These are phyloP conservation scores for Acanthaster planci DNA, from an alignment of 35 echinoderm and acorn worm species.

Conservation along the genomic window DNA sequence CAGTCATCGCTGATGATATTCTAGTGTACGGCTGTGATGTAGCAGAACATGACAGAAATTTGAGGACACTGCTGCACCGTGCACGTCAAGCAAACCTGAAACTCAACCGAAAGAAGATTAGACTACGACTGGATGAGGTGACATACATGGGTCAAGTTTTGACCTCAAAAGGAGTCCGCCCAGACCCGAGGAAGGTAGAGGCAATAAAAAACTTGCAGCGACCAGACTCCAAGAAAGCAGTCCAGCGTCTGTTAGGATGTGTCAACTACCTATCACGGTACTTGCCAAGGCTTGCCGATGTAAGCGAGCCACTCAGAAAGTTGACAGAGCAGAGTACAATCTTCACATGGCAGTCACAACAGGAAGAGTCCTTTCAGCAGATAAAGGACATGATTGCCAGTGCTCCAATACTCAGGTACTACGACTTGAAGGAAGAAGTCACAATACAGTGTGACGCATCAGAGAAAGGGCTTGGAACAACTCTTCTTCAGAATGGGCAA, in stretches of 20 bases:
- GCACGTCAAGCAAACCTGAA: slow-evolving; percentile 53
- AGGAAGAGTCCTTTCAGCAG: slow-evolving; percentile 26
- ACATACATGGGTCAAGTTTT: slow-evolving; percentile 54
- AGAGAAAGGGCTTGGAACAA: slow-evolving; percentile 45
- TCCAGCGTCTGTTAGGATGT: slow-evolving; percentile 54
- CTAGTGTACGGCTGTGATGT: slow-evolving; percentile 38
- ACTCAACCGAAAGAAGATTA: slow-evolving; percentile 62
- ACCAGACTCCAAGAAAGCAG: slow-evolving; percentile 36
- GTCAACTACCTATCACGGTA: slow-evolving; percentile 60
- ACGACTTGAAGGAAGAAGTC: slow-evolving; percentile 27
- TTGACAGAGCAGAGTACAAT: slow-evolving; percentile 43
- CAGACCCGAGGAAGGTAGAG: slow-evolving; percentile 61
- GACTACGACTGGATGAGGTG: slow-evolving; percentile 37
- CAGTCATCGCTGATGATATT: slow-evolving; percentile 65
- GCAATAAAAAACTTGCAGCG: slow-evolving; percentile 45
- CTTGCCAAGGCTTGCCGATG: slow-evolving; percentile 32
- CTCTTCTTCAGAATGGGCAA: slow-evolving; percentile 51
- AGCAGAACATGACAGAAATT: slow-evolving; percentile 42
- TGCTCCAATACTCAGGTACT: slow-evolving; percentile 51
- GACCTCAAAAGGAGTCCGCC: slow-evolving; percentile 31
- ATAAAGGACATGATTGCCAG: slow-evolving; percentile 35
- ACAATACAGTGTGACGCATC: slow-evolving; percentile 58
- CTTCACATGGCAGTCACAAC: slow-evolving; percentile 54
- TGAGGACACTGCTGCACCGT: slow-evolving; percentile 17
- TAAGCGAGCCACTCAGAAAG: slow-evolving; percentile 51